Evolutionary conservation across 2,888 invertebrate species (phyloP), one percentile per base, ranked within the genome.

Genomic region (Agrotis clavis): DNA sequence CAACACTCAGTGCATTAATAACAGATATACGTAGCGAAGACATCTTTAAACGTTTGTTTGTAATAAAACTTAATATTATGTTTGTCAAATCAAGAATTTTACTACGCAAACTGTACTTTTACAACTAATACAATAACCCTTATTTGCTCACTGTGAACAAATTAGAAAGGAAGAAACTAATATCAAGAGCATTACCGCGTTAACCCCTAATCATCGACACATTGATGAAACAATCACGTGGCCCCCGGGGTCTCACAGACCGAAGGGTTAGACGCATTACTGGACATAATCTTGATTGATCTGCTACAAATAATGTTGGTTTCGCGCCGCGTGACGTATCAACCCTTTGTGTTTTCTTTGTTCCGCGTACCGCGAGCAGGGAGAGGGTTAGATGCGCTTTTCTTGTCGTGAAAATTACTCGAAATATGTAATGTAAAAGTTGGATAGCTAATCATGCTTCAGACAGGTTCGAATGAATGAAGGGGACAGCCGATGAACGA

Each of bases 201-300:
- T 90, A 91, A 88, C 91, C 93, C 93, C 91, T 92, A 93, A 94
- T 94, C 90, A 94, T 94, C 91, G 92, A 92, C 93, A 86, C 80
- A 85, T 94, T 92, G 93, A 92, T 88, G 94, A 92, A 94, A 93
- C 94, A 95, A 95, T 94, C 94, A 89, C 88, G 81, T 73, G 84
- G 85, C 85, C 85, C 84, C 86, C 79, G 79, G 83, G 87, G 86
- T 74, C 84, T 77, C 77, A 74, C 77, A 84, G 86, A 86, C 81
- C 84, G 88, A 93, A 94, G 95, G 95, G 95, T 94, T 94, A 90
- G 84, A 79, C 82, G 91, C 88, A 92, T 93, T 93, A 92, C 91
- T 89, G 93, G 92, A 91, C 91, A 90, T 95, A 95, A 95, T 96
- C 95, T 96, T 95, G 96, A 96, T 95, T 93, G 95, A 96, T 96